A percentile compares a stretch with the other conserved stretches of the same genome.
These are phyloP conservation scores for Meiosimyza decipiens DNA, from an alignment of 2,888 invertebrate species.

Conservation along the genomic window DNA sequence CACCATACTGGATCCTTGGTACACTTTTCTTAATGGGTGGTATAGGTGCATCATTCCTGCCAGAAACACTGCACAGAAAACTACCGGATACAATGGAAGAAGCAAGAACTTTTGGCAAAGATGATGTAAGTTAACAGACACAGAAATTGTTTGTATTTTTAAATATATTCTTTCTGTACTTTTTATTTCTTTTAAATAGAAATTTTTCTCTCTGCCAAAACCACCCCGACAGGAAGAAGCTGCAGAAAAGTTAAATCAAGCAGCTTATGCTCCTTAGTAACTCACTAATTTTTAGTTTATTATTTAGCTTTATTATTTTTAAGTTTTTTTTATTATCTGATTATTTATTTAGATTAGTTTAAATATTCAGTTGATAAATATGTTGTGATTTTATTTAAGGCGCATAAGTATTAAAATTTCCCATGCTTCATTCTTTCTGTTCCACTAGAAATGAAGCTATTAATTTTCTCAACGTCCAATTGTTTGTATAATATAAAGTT, in stretches of 20 bases:
- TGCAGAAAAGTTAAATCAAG: slow-evolving; percentile 53
- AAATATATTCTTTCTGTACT: too few relatives aligned
- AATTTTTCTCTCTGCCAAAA: slow-evolving; percentile 66
- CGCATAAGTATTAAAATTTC: too few relatives aligned
- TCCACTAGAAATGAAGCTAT: too few relatives aligned
- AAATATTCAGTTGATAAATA: too few relatives aligned
- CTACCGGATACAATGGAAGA: slow-evolving; percentile 75
- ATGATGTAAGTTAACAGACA: slow-evolving; percentile 57
- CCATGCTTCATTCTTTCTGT: too few relatives aligned
- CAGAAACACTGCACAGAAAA: slow-evolving; percentile 74
- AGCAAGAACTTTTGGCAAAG: slow-evolving; percentile 70
- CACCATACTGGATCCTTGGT: slow-evolving; percentile 67
- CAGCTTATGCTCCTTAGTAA: slow-evolving; percentile 50
- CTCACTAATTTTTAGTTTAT: neutral
- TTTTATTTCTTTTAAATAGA: slow-evolving; percentile 51
- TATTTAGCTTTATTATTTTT: neutral
- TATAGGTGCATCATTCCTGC: slow-evolving; percentile 69
- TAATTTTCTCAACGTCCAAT: too few relatives aligned
- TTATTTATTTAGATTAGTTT: too few relatives aligned
- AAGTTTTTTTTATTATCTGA: too few relatives aligned
- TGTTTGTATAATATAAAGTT: too few relatives aligned
- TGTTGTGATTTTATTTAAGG: too few relatives aligned
- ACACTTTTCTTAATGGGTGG: slow-evolving; percentile 67
- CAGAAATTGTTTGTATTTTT: too few relatives aligned
- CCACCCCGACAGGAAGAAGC: slow-evolving; percentile 47